Evolutionary conservation across 2,797 vertebrate species (phyloP), one percentile per base, ranked within the genome.

Genomic region (Antrozous pallidus): DNA sequence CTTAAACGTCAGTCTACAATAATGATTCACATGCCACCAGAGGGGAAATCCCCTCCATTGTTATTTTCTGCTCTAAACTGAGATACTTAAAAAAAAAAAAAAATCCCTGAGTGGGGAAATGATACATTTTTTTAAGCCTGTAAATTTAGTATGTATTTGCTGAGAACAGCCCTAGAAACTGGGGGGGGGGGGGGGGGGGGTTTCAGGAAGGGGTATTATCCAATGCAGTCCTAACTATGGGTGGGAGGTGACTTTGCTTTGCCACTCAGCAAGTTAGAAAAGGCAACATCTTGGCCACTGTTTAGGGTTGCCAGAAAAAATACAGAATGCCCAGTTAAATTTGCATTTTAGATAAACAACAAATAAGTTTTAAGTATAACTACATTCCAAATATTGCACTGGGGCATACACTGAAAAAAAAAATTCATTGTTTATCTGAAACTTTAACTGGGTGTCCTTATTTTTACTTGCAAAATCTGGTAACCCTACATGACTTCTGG

Each of bases 111-210:
- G 36, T 92, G 61, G 45, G 79, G 40, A 95, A 95, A 88, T 92
- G 45, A 82, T 94, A 42, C 40, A 9, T 11, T 40, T 40, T 78
- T 65, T 65, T 3, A 51, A 71, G 92, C 65, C 81, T 89, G 26
- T 95, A 88, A 95, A 89, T 92, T 89, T 91, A 93, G 69, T 88
- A 36, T 73, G 1, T 42, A 51, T 95, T 89, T 96, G 63, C 79
- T 88, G 31, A 93, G 87, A 82, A 49, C 18, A 90, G 69, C 38
- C 33, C 61, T 94, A 58, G 74, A 81, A 80, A 93, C 73, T 56
- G 11, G 80, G 65, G n/a, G 61, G 28, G 10, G n/a, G 61, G 28
- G 10, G n/a, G n/a, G n/a, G n/a, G n/a, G n/a, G 61, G 28, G 10
- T n/a, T 45, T 24, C 28, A 20, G 20, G 38, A 26, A 61, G 40